These are phyloP conservation scores for Strix aluco DNA, from an alignment of 2,113 vertebrate species.

Conservation along the genomic window DNA sequence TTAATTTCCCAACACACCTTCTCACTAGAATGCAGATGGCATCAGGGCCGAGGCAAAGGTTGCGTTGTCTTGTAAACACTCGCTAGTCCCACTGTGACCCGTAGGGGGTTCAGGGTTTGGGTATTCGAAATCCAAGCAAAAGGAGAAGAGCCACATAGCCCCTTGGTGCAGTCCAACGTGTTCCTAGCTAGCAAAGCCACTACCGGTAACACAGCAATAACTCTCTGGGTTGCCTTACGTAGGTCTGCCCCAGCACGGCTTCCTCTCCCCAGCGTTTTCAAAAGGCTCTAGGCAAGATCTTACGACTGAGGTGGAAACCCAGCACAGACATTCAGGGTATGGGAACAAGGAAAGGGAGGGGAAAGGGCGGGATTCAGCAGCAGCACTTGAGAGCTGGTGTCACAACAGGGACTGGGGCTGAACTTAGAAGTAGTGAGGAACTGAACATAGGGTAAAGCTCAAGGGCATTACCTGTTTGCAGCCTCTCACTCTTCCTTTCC, in stretches of 20 bases:
- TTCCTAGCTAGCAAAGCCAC: neutral
- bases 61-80: neutral
- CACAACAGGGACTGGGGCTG: neutral
- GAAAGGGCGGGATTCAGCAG: neutral
- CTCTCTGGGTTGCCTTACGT: neutral
- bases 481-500: neutral
- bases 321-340: neutral
- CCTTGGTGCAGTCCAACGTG: neutral
- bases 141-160: neutral
- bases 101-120: neutral
- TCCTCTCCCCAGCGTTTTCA: neutral
- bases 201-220: neutral
- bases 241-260: too few relatives aligned
- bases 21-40: neutral
- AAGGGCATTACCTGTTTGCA: neutral
- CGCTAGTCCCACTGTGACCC: neutral
- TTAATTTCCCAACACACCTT: neutral
- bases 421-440: neutral
- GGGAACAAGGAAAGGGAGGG: neutral
- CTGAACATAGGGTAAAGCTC: neutral
- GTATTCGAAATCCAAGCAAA: neutral
- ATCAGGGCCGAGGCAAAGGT: neutral
- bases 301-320: neutral
- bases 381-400: too few relatives aligned
- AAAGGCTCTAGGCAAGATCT: neutral